Base-by-base conservation (phyloP, 2,113 vertebrate species). In the Calyptommatus sinebrachiatus region DNA sequence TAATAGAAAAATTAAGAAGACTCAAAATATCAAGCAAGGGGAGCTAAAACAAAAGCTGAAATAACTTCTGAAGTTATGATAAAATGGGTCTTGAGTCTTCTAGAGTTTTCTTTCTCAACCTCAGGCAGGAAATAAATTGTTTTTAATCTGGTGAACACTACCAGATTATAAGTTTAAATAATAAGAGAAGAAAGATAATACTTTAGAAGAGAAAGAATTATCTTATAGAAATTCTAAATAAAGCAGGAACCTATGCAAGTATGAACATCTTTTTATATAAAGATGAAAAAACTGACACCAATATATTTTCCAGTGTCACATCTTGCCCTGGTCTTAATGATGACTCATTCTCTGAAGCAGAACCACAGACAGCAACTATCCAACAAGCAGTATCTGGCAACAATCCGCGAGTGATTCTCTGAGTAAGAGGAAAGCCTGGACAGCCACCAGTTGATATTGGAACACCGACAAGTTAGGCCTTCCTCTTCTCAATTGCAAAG, bases 21-120 rank as follows among this genome's bases (percentile, higher is more conserved):
- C 5, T 18, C 26, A 85, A 6, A 75, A 87, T 82, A 79, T 1
- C 73, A 78, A 66, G 29, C 77, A 24, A 2, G 24, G 81, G 81
- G 46, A 1, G 68, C 1, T 24, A 73, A 75, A 88, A 74, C 57
- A 35, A 85, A 31, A 1, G 4, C 41, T 26, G 72, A 24, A 5
- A 26, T 46, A 24, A 35, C 4, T 77, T 78, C 41, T 83, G 79
- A 88, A 74, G 31, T 0, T 74, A 31, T 53, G 72, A 53, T n/a
- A 1, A 81, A 35, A 80, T 79, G 76, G 5, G 26, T 2, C 68
- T 7, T 1, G 9, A 29, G 69, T 45, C 41, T 31, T 48, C n/a
- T 72, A 29, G 31, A 50, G 3, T 24, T 79, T 16, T 8, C 4
- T 11, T 68, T 53, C 22, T 46, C 29, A 22, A 83, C 2, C 62